Base-by-base conservation (phyloP, 2,888 invertebrate genomes). In the Plagiodera versicolora region DNA sequence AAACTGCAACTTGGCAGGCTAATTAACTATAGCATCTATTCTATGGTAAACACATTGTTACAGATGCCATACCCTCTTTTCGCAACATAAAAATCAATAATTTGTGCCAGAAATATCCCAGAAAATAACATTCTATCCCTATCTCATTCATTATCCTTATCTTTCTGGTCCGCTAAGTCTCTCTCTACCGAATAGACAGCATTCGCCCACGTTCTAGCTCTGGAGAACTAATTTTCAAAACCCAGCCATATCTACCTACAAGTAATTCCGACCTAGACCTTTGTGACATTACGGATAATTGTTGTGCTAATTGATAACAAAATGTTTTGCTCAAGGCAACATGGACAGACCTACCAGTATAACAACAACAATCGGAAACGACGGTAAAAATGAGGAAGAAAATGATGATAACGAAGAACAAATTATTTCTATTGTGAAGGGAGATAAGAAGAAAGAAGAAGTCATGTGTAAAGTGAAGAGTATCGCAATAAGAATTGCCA, bases 241-340 rank as follows among this genome's bases (percentile, higher is more conserved):
- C 6, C 24, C 24, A 24, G 24, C 6, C 24, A 24, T 24, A 24
- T 3, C 3, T 6, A 24, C 6, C 24, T 5, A 24, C 6, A 24
- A 24, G 4, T 55, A 10, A 30, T 46, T 19, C 45, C 57, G 54
- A 61, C 57, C 61, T 58, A 61, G 48, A 57, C 53, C 57, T 45
- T 32, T 39, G 16, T 14, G 14, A 39, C 6, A 39, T 39, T 11
- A 39, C 4, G 4, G 14, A 39, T 39, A 14, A 39, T 39, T 14
- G 11, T 35, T 53, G 30, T 24, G 49, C 49, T 44, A 50, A 58
- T 55, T 48, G 28, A 17, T 14, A 32, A 19, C 24, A 44, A 48
- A 17, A 61, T 61, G 61, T 24, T 14, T 58, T 49, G 16, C 58
- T 61, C 58, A 32, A 61, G 58, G 58, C 48, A 55, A 55, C 14